Evolutionary conservation across 2,888 invertebrate species (phyloP).

Genomic region (Myopa tessellatipennis): DNA sequence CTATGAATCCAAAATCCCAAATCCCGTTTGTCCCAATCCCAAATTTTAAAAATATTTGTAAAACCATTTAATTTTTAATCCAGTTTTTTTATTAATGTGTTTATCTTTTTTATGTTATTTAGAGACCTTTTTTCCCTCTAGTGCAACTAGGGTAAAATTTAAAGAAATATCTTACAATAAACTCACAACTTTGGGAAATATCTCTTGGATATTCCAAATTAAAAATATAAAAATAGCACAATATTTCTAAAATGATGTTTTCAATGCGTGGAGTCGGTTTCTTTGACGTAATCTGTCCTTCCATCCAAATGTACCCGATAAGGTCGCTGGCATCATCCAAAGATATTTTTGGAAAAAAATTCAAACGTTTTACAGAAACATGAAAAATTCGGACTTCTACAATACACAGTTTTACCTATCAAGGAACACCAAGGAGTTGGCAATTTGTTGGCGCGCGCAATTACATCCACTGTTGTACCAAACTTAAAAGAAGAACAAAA

Average conservation of each 20-base stretch:
- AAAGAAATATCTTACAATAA: background rate
- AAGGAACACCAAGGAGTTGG: slow-evolving; percentile 7
- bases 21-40: background rate
- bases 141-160: slow-evolving; percentile 1
- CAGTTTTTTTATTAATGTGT: slow-evolving; percentile 1
- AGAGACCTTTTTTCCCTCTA: background rate
- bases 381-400: background rate
- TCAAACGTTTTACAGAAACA: background rate
- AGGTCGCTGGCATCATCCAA: background rate
- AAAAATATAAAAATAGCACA: slow-evolving; percentile 5
- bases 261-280: background rate
- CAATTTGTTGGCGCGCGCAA: slow-evolving; percentile 10
- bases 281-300: background rate
- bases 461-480: background rate
- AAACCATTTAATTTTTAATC: slow-evolving; percentile 3
- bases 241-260: background rate
- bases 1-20: background rate
- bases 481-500: slow-evolving; percentile 3
- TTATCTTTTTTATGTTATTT: slow-evolving; percentile 7
- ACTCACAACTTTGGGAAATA: background rate
- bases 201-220: slow-evolving; percentile 10
- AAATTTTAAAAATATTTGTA: background rate
- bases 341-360: background rate
- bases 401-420: background rate
- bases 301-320: slow-evolving; percentile 7